Evolutionary conservation across 2,888 invertebrate genomes (phyloP).

Genomic region (Andrena haemorrhoa): DNA sequence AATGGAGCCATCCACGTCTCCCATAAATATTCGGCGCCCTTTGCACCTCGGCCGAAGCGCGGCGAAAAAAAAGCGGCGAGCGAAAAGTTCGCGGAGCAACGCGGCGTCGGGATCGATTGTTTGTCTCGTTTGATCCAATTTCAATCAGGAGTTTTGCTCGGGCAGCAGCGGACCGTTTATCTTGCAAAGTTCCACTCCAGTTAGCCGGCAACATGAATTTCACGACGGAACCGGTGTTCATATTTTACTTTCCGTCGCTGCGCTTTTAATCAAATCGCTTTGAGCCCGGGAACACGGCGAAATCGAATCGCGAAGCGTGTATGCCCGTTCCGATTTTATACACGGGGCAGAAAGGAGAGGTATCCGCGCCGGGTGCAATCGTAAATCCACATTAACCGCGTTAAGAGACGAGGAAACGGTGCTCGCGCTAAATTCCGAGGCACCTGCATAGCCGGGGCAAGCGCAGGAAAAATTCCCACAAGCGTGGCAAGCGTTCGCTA

Average conservation of each 20-base stretch:
- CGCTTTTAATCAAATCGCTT: constrained; percentile 47
- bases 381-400: constrained; percentile 4
- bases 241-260: constrained; percentile 58
- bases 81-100: constrained; percentile 21
- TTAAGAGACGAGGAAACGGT: not conserved
- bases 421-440: constrained; percentile 1
- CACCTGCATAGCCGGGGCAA: constrained; percentile 13
- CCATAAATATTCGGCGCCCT: constrained; percentile 43
- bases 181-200: constrained; percentile 61
- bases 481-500: constrained; percentile 12
- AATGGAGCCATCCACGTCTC: constrained; percentile 54
- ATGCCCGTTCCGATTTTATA: not conserved
- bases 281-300: constrained; percentile 22
- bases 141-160: constrained; percentile 67
- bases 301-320: not conserved
- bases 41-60: constrained; percentile 24
- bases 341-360: not conserved
- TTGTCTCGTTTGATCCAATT: constrained; percentile 71
- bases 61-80: not conserved
- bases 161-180: constrained; percentile 62
- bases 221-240: constrained; percentile 56
- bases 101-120: constrained; percentile 63
- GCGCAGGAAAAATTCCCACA: constrained; percentile 47
- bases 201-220: constrained; percentile 56
- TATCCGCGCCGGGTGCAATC: not conserved